Evolutionary conservation across 2,888 invertebrate species (phyloP).

Genomic region (Agonum fuliginosum): DNA sequence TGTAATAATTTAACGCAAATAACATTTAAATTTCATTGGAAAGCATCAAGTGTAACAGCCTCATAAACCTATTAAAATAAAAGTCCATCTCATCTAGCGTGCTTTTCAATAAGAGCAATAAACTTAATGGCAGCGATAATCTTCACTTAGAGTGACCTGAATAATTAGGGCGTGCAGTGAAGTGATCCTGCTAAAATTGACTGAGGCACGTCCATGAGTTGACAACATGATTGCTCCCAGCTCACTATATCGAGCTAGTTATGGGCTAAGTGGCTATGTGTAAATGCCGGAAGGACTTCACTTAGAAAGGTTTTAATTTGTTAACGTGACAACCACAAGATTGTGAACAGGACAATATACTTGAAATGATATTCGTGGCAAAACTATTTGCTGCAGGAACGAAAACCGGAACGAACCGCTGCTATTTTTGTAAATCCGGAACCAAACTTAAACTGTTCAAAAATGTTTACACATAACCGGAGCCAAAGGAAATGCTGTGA

Average conservation of each 20-base stretch:
- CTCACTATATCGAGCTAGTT: not conserved
- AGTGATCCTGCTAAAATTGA: constrained; percentile 43
- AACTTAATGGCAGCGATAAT: constrained; percentile 32
- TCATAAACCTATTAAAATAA: constrained; percentile 1
- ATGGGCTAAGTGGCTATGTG: constrained; percentile 4
- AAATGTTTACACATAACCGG: no score
- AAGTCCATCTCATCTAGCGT: not conserved
- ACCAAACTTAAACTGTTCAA: no score
- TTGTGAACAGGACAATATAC: no score
- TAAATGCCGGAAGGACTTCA: constrained; percentile 14
- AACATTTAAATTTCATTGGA: no score
- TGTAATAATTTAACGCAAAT: no score
- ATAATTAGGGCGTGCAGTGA: constrained; percentile 53
- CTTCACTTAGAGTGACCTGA: constrained; percentile 50
- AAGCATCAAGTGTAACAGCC: not conserved
- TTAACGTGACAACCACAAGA: not conserved
- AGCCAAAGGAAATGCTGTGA: no score
- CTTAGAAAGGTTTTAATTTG: not conserved
- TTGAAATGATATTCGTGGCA: no score
- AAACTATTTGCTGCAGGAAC: no score
- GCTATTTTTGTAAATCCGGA: no score
- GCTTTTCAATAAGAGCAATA: constrained; percentile 24
- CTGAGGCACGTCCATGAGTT: constrained; percentile 32
- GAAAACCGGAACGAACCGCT: no score
- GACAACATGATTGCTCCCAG: constrained; percentile 33